These are phyloP conservation scores for Periophthalmus magnuspinnatus DNA, from an alignment of 2,797 vertebrate genomes.

Conservation along the genomic window DNA sequence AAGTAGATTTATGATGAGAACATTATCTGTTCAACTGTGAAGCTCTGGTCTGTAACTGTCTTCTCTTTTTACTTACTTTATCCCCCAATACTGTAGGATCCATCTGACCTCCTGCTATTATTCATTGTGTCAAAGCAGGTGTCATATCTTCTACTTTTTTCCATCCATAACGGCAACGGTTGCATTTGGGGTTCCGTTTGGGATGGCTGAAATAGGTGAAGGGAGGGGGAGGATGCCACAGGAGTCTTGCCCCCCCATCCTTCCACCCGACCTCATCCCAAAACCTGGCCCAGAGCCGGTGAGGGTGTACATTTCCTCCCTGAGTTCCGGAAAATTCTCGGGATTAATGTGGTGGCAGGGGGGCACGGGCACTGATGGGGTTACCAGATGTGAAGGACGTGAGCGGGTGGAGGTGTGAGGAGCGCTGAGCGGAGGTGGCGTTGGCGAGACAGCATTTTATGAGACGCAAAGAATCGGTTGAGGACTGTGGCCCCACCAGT, in stretches of 20 bases:
- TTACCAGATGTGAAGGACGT: slow-evolving; percentile 70
- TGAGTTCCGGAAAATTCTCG: slow-evolving; percentile 77
- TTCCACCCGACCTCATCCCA: neutral
- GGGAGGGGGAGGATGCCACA: slow-evolving; percentile 4
- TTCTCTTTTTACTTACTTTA: slow-evolving; percentile 51
- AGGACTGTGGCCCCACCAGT: slow-evolving; percentile 59
- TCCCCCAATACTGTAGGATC: slow-evolving; percentile 34
- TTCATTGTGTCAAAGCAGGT: slow-evolving; percentile 60
- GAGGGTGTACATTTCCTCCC: slow-evolving; percentile 68
- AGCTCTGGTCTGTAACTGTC: slow-evolving; percentile 51
- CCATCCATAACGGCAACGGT: slow-evolving; percentile 12
- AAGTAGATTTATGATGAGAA: slow-evolving; percentile 54
- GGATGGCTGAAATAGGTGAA: neutral
- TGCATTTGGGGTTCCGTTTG: slow-evolving; percentile 30
- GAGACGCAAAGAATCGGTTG: slow-evolving; percentile 76
- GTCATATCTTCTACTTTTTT: slow-evolving; percentile 26
- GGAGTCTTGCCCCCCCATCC: slow-evolving; percentile 37
- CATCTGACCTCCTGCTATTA: slow-evolving; percentile 24
- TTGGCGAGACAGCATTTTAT: slow-evolving; percentile 65
- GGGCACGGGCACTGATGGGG: slow-evolving; percentile 70
- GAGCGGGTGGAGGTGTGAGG: slow-evolving; percentile 38
- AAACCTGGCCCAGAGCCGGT: slow-evolving; percentile 63
- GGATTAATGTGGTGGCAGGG: slow-evolving; percentile 77
- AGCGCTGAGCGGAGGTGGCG: slow-evolving; percentile 30
- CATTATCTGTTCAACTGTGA: slow-evolving; percentile 48